Evolutionary conservation across 2,888 invertebrate genomes (phyloP).

Genomic region (Eudasyphora cyanicolor): DNA sequence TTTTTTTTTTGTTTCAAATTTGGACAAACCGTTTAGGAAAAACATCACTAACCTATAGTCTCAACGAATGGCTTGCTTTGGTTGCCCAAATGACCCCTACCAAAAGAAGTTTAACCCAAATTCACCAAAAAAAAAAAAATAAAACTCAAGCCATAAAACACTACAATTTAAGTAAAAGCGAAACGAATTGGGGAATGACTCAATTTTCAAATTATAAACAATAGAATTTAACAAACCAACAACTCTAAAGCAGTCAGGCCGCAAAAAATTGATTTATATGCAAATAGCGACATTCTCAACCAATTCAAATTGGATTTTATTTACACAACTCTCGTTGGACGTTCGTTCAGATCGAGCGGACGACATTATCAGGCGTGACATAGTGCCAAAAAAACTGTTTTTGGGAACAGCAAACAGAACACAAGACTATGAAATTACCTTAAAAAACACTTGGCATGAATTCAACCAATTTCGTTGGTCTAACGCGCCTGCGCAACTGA

Average conservation of each 20-base stretch:
- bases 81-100: neutral
- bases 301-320: conserved; percentile 38
- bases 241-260: neutral
- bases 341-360: neutral
- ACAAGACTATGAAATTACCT: neutral
- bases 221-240: neutral
- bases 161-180: neutral
- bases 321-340: conserved; percentile 34
- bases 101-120: conserved; percentile 12
- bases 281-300: conserved; percentile 42
- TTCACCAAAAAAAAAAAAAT: neutral
- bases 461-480: neutral
- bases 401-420: neutral
- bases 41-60: neutral
- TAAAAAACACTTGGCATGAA: neutral
- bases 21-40: neutral
- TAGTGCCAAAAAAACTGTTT: neutral
- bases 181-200: conserved; percentile 17
- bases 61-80: neutral
- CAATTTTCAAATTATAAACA: conserved; percentile 18
- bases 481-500: neutral
- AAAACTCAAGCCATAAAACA: neutral
- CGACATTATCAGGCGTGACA: conserved; percentile 11
- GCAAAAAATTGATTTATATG: conserved; percentile 39
- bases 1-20: too few species aligned